Evolutionary conservation across 2,888 invertebrate genomes (phyloP).

Genomic region (Chymomyza fuscimana): DNA sequence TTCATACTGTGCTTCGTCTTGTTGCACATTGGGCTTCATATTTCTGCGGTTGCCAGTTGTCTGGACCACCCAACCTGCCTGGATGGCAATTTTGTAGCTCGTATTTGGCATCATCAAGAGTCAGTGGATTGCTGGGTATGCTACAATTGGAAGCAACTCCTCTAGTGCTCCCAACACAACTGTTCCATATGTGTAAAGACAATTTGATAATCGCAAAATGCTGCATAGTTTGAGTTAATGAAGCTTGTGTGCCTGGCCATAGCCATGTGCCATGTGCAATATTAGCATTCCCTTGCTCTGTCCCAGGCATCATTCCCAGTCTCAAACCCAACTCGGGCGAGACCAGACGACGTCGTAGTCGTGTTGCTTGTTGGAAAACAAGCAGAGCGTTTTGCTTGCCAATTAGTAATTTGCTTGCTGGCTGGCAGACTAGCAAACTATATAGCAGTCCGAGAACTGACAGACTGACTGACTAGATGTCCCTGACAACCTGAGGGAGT

Average conservation of each 20-base stretch:
- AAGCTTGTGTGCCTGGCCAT: slow-evolving; percentile 56
- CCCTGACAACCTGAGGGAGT: slow-evolving; percentile 42
- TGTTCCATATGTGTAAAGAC: slow-evolving; percentile 65
- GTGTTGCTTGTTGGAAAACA: slow-evolving; percentile 66
- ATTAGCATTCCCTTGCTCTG: neutral
- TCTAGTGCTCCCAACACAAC: neutral
- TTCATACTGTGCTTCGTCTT: slow-evolving; percentile 11
- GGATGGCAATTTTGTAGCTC: slow-evolving; percentile 49
- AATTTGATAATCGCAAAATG: slow-evolving; percentile 72
- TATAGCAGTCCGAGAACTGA: neutral
- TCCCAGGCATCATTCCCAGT: neutral
- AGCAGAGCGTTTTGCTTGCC: slow-evolving; percentile 71
- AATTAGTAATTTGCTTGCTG: slow-evolving; percentile 70
- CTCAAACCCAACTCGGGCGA: neutral
- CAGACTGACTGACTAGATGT: slow-evolving; percentile 28
- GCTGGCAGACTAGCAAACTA: slow-evolving; percentile 10
- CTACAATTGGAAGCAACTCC: neutral
- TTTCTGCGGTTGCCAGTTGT: slow-evolving; percentile 63
- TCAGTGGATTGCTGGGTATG: slow-evolving; percentile 9
- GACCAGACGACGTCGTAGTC: slow-evolving; percentile 20
- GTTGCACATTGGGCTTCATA: slow-evolving; percentile 54
- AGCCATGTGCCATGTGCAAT: slow-evolving; percentile 2
- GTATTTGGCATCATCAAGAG: slow-evolving; percentile 53
- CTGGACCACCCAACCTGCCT: slow-evolving; percentile 1
- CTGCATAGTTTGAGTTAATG: slow-evolving; percentile 73